phyloP scores from a whole-genome alignment of 2,797 vertebrate genomes.

The Bovichtus diacanthus region DNA sequence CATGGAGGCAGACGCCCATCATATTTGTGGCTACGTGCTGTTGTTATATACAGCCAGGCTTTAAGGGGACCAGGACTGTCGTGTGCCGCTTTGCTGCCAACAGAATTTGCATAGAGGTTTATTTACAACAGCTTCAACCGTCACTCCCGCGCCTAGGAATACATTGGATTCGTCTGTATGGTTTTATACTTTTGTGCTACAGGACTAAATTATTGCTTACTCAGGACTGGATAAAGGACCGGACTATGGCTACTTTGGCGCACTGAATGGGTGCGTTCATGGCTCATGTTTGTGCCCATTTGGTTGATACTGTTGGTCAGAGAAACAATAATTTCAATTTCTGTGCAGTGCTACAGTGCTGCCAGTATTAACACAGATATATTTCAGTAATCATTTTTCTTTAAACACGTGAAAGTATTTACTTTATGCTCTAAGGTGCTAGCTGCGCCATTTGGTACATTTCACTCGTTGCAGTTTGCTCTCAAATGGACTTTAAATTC shows the following conservation, averaged over 20 bases:
- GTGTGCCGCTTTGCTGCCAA: slow-evolving; percentile 9
- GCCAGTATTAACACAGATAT: not conserved
- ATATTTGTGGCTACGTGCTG: not conserved
- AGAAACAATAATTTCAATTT: fast-evolving
- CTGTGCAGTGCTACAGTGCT: not conserved
- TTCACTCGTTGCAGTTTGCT: not conserved
- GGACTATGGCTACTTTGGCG: slow-evolving; percentile 20
- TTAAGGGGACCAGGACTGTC: not conserved
- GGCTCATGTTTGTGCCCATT: not conserved
- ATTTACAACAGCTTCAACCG: slow-evolving; percentile 59
- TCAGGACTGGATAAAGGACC: slow-evolving; percentile 2
- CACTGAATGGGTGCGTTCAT: slow-evolving; percentile 25
- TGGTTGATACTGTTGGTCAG: not conserved
- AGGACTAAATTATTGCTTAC: not conserved
- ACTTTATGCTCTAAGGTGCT: not conserved
- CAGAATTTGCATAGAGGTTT: slow-evolving; percentile 58
- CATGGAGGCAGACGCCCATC: slow-evolving; percentile 21
- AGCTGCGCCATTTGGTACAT: slow-evolving; percentile 34
- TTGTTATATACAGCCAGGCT: not conserved
- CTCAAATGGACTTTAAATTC: slow-evolving; percentile 16
- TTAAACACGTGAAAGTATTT: not conserved
- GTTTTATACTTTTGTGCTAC: not conserved
- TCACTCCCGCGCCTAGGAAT: not conserved
- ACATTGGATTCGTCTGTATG: not conserved
- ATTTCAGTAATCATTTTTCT: slow-evolving; percentile 1